Conservation (phyloP, 2,888 invertebrate genomes). For the Macrosiphum euphorbiae region DNA sequence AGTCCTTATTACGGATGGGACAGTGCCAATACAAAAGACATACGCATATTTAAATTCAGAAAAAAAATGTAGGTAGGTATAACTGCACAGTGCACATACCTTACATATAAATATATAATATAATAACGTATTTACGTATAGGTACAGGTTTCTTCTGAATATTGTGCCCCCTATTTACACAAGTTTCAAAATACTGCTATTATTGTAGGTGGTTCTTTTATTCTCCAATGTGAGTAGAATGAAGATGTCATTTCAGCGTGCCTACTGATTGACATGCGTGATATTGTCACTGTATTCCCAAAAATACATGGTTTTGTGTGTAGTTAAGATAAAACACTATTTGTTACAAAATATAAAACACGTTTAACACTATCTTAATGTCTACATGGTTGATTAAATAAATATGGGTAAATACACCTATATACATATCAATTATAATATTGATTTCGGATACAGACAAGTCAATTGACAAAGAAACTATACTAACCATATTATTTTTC, state of each 20-base stretch:
- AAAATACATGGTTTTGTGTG: conserved; percentile 48
- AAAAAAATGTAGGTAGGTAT: conserved; percentile 7
- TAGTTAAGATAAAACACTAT: conserved; percentile 3
- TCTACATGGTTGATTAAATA: conserved; percentile 38
- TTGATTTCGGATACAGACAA: background rate
- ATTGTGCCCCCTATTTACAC: background rate
- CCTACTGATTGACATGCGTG: conserved; percentile 45
- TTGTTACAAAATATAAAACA: conserved; percentile 28
- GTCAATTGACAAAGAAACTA: background rate
- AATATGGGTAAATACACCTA: background rate
- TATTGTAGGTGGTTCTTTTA: conserved; percentile 9
- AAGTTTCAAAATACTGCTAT: conserved; percentile 24
- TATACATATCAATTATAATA: background rate
- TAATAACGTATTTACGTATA: background rate
- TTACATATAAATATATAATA: background rate
- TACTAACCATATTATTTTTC: background rate
- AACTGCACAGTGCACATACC: background rate
- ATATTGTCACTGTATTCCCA: conserved; percentile 49
- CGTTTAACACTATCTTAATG: conserved; percentile 34
- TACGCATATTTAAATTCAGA: conserved; percentile 14
- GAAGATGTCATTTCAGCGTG: conserved; percentile 39
- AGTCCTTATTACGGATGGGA: background rate
- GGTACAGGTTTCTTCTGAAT: conserved; percentile 18
- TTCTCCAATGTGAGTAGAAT: background rate
- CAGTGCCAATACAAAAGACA: conserved; percentile 39